Evolutionary conservation across 2,113 vertebrate genomes (phyloP), one percentile per base, ranked within the genome.

Genomic region (Chascanopsetta lugubris): DNA sequence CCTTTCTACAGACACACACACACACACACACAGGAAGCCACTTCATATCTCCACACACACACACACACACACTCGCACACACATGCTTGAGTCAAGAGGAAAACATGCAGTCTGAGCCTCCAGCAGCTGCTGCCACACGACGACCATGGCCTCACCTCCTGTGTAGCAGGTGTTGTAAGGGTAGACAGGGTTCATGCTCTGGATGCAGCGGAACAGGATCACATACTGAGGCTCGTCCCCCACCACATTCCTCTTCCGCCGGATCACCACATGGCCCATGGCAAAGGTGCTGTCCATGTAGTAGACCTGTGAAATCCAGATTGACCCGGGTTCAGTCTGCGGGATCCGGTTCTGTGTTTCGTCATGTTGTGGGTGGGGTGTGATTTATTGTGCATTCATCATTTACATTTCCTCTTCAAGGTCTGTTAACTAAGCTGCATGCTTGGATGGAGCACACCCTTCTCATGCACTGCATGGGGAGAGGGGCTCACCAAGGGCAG

Each of bases 121-220:
- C 2, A 61, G 29, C 57, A 83, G 55, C 55, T 36, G 50, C 18
- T n/a, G 34, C 56, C 30, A 64, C 51, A 30, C 40, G 11, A 24
- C 36, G 43, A 54, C 17, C 46, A 60, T 26, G 27, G 72, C 59
- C 85, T 92, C 90, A 98, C 97, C 97, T 87, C 95, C 97, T 2
- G 97, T 98, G 75, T 95, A 99, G 89, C 97, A 99, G 73, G 97
- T 97, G 91, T 98, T 98, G 80, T 90, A 97, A 2, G 95, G 92
- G 38, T 92, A 74, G 29, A 83, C 88, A 2, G 85, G 75, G 60
- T 94, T 93, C 96, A 98, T 99, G 27, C 88, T 96, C 88, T 98
- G 96, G 84, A 98, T 94, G 83, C 97, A 98, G 57, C 94, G 93
- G 87, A 97, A 97, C 79, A 98, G 83, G 43, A 92, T 92, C 61